These are phyloP conservation scores for Euzophera pinguis DNA, from an alignment of 2,888 invertebrate species.

Conservation along the genomic window DNA sequence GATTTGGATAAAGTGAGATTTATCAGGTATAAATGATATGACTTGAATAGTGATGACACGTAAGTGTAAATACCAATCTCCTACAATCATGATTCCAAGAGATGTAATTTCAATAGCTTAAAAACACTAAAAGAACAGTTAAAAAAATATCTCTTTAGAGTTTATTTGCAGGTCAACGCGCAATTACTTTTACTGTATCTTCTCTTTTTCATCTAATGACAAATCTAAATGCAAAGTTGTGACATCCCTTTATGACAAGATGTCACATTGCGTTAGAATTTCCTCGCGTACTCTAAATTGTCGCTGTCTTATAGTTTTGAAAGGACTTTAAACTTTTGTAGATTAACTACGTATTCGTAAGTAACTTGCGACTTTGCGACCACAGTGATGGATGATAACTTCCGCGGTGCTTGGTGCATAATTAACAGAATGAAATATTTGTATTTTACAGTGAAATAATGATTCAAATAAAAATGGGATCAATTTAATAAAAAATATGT, in stretches of 20 bases:
- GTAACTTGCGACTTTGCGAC: slow-evolving; percentile 1
- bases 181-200: neutral
- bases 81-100: no score
- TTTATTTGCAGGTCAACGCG: neutral
- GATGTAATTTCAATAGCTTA: no score
- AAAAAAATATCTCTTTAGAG: neutral
- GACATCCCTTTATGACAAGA: slow-evolving; percentile 31
- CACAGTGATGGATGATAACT: neutral
- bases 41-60: no score
- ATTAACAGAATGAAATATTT: no score
- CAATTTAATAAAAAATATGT: no score
- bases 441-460: no score
- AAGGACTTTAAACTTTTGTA: slow-evolving; percentile 16
- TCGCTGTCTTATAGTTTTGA: slow-evolving; percentile 18
- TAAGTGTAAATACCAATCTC: no score
- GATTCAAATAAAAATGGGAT: no score
- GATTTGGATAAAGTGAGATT: no score
- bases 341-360: slow-evolving; percentile 1
- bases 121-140: neutral
- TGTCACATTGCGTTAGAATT: slow-evolving; percentile 23
- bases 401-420: no score
- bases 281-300: slow-evolving; percentile 23
- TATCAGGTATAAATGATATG: no score
- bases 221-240: slow-evolving; percentile 25
- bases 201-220: slow-evolving; percentile 13